Base-by-base conservation (phyloP, 2,113 vertebrate species). In the Brachirus orientalis region DNA sequence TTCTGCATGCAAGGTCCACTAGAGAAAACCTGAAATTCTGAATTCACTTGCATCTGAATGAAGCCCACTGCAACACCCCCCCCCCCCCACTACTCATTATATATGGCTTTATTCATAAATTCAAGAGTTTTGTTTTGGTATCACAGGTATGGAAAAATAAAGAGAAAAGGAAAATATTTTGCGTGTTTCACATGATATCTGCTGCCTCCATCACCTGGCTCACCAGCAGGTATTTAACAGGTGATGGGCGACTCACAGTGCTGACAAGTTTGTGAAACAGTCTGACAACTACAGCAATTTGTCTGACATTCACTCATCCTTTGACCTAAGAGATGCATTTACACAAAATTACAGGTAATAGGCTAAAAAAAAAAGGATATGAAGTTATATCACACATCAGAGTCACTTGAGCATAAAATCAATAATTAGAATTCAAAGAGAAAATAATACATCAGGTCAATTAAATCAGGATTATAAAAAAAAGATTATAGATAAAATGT, bases 31-130 rank as follows among this genome's bases (percentile, higher is more conserved):
- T 75, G 65, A 57, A 71, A 55, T 57, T 63, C 54, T 33, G 60
- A 59, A 64, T 73, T 41, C n/a, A 54, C 73, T 71, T 79, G 76
- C 80, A 80, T 79, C 41, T 17, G 64, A 72, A 70, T 62, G 63
- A 80, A 89, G 88, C 85, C 86, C 74, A 91, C 78, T 19, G 17
- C 5, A n/a, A 10, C 52, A 14, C 28, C 12, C 13, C 14, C 13
- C 28, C 22, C 14, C 28, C 19, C 12, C 28, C 22, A 16, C 28
- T 54, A 17, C 35, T 17, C 11, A 14, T 43, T 43, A 14, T 37
- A 87, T 93, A 92, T 89, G 92, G 95, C 94, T 94, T 90, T 78
- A 60, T 67, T 87, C 77, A 79, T 81, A 46, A 72, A 85, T 89
- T 90, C 78, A 82, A 92, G 88, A 86, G 86, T 74, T 79, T 82